phyloP scores from a whole-genome alignment of 2,113 vertebrate genomes.

The Tragulus kanchil region DNA sequence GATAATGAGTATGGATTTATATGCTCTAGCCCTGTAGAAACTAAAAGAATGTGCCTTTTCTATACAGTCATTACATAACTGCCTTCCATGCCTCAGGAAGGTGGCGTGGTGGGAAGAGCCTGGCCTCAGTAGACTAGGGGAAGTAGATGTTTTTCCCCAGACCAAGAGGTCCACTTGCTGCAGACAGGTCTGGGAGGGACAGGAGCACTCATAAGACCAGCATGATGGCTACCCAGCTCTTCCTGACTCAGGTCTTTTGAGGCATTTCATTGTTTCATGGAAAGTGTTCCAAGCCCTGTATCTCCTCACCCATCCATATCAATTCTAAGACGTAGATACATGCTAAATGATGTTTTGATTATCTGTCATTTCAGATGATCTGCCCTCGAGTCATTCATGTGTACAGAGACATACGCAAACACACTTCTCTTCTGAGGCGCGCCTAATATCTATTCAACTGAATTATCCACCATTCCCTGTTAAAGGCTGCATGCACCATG shows the following conservation, averaged over 20 bases:
- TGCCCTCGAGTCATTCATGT: background rate
- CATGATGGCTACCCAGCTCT: background rate
- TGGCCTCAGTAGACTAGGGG: background rate
- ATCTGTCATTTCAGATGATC: constrained; percentile 68
- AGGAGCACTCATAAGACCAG: background rate
- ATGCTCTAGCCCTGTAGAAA: background rate
- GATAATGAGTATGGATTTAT: background rate
- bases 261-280: background rate
- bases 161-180: background rate
- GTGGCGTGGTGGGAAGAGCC: background rate
- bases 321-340: constrained; percentile 26
- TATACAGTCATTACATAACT: background rate
- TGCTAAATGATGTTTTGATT: constrained; percentile 69
- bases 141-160: background rate
- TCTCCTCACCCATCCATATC: constrained; percentile 47
- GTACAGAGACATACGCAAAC: background rate
- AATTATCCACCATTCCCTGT: background rate
- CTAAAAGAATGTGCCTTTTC: background rate
- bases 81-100: background rate
- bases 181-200: background rate
- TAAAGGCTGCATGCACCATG: accelerated
- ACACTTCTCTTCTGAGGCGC: background rate
- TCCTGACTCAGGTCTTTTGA: constrained; percentile 24
- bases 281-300: background rate
- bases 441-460: background rate